Evolutionary conservation across 2,888 invertebrate species (phyloP), one percentile per base, ranked within the genome.

Genomic region (Dione vanillae): DNA sequence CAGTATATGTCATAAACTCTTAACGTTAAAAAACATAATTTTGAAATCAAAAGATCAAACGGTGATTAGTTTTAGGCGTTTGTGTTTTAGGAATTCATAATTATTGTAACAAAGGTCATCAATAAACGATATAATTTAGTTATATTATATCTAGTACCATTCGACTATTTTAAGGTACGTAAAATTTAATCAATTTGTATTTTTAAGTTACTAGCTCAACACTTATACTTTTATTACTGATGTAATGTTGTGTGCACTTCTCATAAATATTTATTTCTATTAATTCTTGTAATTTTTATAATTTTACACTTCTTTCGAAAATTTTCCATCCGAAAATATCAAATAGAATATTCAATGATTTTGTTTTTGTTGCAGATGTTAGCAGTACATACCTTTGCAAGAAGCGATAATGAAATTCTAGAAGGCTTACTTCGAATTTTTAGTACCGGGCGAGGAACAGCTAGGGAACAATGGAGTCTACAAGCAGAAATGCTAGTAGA

Each of bases 401-500:
- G 88, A 0, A 92, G 86, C 61, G 87, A 92, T 74, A 84, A 81
- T 76, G 90, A 93, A 75, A 90, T 91, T 35, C 82, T 89, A 0
- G 84, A 89, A 65, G 88, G 88, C 65, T 70, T 93, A 45, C 73
- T 90, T 27, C 77, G 83, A 1, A 88, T 93, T 43, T 90, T 92
- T 74, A 87, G 85, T 71, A 82, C 86, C 0, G 88, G 88, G 0
- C 83, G 87, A 0, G 88, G 90, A 6, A 89, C 89, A 0, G 87
- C 89, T 1, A 82, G 85, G 0, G 92, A 93, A 69, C 92, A 92
- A 72, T 93, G 93, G 92, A 85, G 84, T 56, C 76, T 88, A 61
- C 89, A 92, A 49, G 92, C 94, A 0, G 95, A 96, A 78, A 78
- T 95, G 40, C 85, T 94, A 0, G 85, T 96, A 1, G 96, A 96